phyloP scores from a whole-genome alignment of 2,113 vertebrate species.

The Leucoraja erinaceus region DNA sequence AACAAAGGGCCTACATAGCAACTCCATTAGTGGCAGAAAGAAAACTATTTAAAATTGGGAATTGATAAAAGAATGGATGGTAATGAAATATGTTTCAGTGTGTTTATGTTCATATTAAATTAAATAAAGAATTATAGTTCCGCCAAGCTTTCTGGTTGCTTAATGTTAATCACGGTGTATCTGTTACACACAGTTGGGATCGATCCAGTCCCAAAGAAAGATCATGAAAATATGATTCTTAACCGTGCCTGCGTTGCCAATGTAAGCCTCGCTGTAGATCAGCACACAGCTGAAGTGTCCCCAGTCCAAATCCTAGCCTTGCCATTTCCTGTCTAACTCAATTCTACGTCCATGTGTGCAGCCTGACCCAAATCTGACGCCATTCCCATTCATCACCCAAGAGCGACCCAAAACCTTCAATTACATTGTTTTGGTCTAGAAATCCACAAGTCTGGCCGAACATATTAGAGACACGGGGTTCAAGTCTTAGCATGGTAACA shows the following conservation, averaged over 20 bases:
- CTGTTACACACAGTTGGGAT: neutral
- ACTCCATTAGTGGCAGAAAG: neutral
- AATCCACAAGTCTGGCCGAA: too few relatives aligned
- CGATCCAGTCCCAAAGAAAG: neutral
- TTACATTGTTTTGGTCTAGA: neutral
- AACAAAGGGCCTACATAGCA: neutral
- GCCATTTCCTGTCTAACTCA: neutral
- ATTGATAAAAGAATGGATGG: neutral
- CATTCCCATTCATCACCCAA: neutral
- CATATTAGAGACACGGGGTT: too few relatives aligned
- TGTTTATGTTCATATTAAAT: neutral
- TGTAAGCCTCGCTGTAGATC: neutral
- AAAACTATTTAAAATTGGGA: neutral
- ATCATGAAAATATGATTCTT: neutral
- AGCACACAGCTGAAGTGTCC: neutral
- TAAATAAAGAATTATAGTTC: neutral
- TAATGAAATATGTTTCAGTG: conserved; percentile 1
- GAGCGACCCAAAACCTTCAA: neutral
- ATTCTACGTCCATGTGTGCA: too few relatives aligned
- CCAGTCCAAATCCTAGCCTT: neutral
- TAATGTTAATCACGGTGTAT: neutral
- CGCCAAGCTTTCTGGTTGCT: neutral
- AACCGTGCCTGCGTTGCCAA: too few relatives aligned
- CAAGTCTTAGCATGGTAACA: too few relatives aligned
- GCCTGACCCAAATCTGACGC: neutral